These are phyloP conservation scores for Euura lappo DNA, from an alignment of 1,140 invertebrate genomes.

Conservation along the genomic window DNA sequence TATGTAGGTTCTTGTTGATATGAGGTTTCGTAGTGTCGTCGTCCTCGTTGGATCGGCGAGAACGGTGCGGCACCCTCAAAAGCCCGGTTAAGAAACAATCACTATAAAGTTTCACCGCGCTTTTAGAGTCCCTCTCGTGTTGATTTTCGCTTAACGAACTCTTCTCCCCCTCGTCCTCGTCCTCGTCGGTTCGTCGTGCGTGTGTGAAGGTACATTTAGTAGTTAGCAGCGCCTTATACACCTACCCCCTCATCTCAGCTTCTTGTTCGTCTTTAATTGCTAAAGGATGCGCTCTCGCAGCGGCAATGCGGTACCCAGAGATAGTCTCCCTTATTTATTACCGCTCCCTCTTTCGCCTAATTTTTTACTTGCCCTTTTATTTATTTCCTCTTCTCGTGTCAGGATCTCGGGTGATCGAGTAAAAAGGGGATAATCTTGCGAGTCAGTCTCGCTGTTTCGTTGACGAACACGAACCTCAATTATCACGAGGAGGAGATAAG, in stretches of 20 bases:
- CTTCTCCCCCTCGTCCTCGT: not conserved
- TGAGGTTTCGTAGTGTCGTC: too few species aligned
- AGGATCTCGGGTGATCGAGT: too few species aligned
- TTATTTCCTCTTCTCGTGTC: too few species aligned
- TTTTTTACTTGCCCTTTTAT: too few species aligned
- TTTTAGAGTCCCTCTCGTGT: not conserved
- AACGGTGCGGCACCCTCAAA: too few species aligned
- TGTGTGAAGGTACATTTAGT: not conserved
- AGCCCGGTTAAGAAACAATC: not conserved
- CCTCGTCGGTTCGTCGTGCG: not conserved
- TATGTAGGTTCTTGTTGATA: too few species aligned
- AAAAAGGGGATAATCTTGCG: too few species aligned
- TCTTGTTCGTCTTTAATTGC: not conserved
- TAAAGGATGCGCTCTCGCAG: not conserved
- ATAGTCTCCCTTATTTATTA: conserved; percentile 1
- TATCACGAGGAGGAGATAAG: too few species aligned
- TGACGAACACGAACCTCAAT: too few species aligned
- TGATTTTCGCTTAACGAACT: conserved; percentile 7
- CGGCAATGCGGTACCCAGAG: not conserved
- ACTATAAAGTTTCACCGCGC: not conserved
- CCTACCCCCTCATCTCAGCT: not conserved
- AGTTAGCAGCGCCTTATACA: not conserved
- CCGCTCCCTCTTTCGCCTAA: not conserved
- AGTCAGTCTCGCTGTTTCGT: too few species aligned
- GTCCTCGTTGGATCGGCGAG: too few species aligned